Evolutionary conservation across 2,888 invertebrate species (phyloP).

Genomic region (Thumatha senex): DNA sequence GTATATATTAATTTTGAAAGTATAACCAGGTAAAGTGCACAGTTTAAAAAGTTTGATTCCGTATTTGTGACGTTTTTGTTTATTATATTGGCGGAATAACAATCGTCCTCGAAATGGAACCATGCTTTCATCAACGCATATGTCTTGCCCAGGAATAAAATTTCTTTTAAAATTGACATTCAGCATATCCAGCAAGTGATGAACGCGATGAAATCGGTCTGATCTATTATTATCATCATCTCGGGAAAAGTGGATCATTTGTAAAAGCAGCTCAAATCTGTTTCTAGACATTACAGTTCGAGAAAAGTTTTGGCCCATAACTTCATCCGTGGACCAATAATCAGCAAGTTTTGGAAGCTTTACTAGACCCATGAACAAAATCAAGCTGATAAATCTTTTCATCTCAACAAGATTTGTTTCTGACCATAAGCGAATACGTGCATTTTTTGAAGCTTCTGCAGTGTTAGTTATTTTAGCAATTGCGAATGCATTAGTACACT

Average conservation of each 20-base stretch:
- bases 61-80: constrained; percentile 5
- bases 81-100: constrained; percentile 12
- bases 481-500: constrained; percentile 21
- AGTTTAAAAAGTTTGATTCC: no score
- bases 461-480: constrained; percentile 15
- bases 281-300: constrained; percentile 37
- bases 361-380: constrained; percentile 43
- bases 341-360: constrained; percentile 36
- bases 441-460: constrained; percentile 8
- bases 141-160: constrained; percentile 2
- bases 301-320: constrained; percentile 20
- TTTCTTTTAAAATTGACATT: background rate
- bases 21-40: background rate
- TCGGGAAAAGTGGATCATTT: constrained; percentile 4
- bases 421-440: constrained; percentile 25
- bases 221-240: background rate
- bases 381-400: constrained; percentile 37
- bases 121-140: constrained; percentile 14
- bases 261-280: constrained; percentile 28
- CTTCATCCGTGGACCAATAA: constrained; percentile 38
- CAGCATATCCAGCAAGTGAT: background rate
- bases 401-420: constrained; percentile 34
- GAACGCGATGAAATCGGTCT: constrained; percentile 1
- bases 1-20: constrained; percentile 12
- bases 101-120: constrained; percentile 14